Base-by-base conservation (phyloP, 2,888 invertebrate species). In the Gastrophysa polygoni region DNA sequence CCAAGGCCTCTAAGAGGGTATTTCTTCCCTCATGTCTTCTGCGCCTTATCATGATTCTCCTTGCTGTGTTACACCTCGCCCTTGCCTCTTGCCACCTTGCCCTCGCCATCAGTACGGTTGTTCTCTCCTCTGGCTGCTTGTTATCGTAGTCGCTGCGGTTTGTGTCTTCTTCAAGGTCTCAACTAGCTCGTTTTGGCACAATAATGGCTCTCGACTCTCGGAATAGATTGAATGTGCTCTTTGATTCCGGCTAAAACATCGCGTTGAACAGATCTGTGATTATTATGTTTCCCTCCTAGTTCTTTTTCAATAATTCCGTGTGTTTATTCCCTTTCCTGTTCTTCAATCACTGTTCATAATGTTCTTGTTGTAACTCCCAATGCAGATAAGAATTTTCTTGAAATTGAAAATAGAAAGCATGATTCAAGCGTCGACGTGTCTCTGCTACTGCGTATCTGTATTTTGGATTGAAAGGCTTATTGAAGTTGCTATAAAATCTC, bases 141-240 rank as follows among this genome's bases (percentile, higher is more conserved):
- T 24, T 24, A 24, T 24, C 24, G 24, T 24, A 24, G 24, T 24
- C 24, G 24, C 24, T 24, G 24, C 24, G 24, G 24, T 24, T 24
- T 24, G 24, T 24, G 24, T 24, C 24, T 24, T 24, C 24, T 24
- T 24, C 24, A 24, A 24, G 24, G 24, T 24, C 3, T 24, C 24
- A 24, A 24, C 24, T 7, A 24, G 24, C 24, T 24, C 24, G 24
- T 24, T 3, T 24, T 24, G 24, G 24, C n/a, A 56, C 55, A 55
- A 24, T 66, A 66, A 20, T 65, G 65, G 38, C 65, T 65, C n/a
- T 55, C 47, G 1, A 62, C 48, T 34, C 59, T 10, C 17, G 65
- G 65, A 14, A 65, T 65, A 1, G 51, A 51, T 44, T 57, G 18
- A 32, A 62, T 65, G 29, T 65, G 59, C 18, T 38, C 32, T 59